Base-by-base conservation (phyloP, 2,888 invertebrate species). In the Limenitis camilla region DNA sequence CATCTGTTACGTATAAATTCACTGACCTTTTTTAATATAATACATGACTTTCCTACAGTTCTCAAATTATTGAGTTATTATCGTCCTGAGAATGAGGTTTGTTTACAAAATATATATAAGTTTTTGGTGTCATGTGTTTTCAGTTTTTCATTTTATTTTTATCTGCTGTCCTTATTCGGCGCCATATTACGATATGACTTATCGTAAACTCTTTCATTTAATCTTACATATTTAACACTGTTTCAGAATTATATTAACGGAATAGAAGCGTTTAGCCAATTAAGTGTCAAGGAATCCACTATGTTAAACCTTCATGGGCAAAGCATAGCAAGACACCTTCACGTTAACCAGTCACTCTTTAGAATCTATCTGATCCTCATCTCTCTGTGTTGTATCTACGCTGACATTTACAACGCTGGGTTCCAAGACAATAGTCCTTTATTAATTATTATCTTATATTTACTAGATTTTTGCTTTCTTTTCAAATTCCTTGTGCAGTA, bases 351-450 rank as follows among this genome's bases (percentile, higher is more conserved):
- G 43, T 65, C 62, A 4, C 11, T 63, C 8, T 36, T 78, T 2
- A 71, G 76, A 44, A 56, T 71, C 19, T 82, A 76, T 52, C 53
- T 81, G 11, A 75, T 79, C 42, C 28, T 68, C 4, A 59, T 81
- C 3, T 75, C 73, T 5, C 40, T 80, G n/a, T 43, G 62, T 0
- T 76, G 77, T 53, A 62, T 83, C 4, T 77, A 72, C 49, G 54
- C 63, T 1, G 81, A 83, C 52, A 56, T 78, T 1, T 83, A 79
- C 52, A 84, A 82, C 40, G 78, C 77, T 0, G 81, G 81, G 1
- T 83, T 76, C 52, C 71, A 81, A 60, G 59, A 71, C 53, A 83
- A 83, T 52, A 61, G 66, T 0, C 55, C 53, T 2, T 35, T 55
- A 4, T 11, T 79, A 1, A 62, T 83, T 0, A n/a, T 66, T 0